Evolutionary conservation across 2,888 invertebrate species (phyloP).

Genomic region (Lasioglossum marginatum): DNA sequence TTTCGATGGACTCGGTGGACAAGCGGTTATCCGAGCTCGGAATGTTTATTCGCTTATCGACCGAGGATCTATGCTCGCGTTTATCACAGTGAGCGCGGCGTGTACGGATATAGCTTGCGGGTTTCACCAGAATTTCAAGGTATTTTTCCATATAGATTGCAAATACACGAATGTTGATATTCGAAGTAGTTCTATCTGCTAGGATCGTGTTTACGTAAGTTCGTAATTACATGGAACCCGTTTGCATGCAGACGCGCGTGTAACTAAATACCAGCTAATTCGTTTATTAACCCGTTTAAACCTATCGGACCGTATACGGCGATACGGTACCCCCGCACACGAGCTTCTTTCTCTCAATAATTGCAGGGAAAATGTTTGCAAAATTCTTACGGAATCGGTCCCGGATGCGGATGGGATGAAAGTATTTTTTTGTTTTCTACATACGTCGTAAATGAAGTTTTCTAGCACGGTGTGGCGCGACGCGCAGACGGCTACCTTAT

Average conservation of each 20-base stretch:
- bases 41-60: neutral
- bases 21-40: neutral
- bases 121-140: conserved; percentile 76
- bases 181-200: neutral
- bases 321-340: neutral
- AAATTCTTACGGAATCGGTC: neutral
- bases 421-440: neutral
- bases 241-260: neutral
- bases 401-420: neutral
- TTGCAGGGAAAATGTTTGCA: neutral
- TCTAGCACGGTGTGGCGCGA: neutral
- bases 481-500: neutral
- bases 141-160: conserved; percentile 39
- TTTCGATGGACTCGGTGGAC: conserved; percentile 33
- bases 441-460: neutral
- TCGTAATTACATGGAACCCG: neutral
- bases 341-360: neutral
- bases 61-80: conserved; percentile 81
- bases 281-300: neutral
- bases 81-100: conserved; percentile 87
- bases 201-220: neutral
- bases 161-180: neutral
- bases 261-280: neutral
- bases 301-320: neutral
- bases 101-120: conserved; percentile 87